Conservation (phyloP, 1,140 invertebrate genomes). For the Cydia fagiglandana region DNA sequence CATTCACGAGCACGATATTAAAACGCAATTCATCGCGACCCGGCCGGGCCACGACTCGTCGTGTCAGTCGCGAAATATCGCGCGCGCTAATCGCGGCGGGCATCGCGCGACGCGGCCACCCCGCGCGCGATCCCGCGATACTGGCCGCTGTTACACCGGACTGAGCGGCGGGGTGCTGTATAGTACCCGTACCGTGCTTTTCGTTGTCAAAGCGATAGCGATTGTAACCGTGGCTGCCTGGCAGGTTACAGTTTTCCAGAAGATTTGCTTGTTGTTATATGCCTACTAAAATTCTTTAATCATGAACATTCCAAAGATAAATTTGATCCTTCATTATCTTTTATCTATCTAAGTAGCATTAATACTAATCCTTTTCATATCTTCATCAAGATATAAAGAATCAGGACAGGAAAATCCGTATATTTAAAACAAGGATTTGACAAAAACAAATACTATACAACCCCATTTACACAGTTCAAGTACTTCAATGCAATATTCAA, state of each 20-base stretch:
- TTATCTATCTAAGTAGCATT: not conserved
- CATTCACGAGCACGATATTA: constrained; percentile 25
- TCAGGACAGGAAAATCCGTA: not conserved
- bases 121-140: constrained; percentile 47
- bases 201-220: no score
- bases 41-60: constrained; percentile 45
- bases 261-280: no score
- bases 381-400: constrained; percentile 8
- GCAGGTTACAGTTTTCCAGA: no score
- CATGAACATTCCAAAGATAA: not conserved
- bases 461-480: no score
- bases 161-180: not conserved
- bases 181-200: no score
- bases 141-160: constrained; percentile 37
- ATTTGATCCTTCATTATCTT: not conserved
- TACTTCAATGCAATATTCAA: no score
- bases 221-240: no score
- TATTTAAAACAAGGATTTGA: not conserved
- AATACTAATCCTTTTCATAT: not conserved
- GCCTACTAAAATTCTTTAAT: not conserved
- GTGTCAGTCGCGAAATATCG: constrained; percentile 52
- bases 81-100: constrained; percentile 45
- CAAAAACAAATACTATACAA: not conserved
- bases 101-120: constrained; percentile 50
- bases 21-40: constrained; percentile 16